Conservation (phyloP, 1,140 invertebrate species). For the Zaprionus kolodkinae region DNA sequence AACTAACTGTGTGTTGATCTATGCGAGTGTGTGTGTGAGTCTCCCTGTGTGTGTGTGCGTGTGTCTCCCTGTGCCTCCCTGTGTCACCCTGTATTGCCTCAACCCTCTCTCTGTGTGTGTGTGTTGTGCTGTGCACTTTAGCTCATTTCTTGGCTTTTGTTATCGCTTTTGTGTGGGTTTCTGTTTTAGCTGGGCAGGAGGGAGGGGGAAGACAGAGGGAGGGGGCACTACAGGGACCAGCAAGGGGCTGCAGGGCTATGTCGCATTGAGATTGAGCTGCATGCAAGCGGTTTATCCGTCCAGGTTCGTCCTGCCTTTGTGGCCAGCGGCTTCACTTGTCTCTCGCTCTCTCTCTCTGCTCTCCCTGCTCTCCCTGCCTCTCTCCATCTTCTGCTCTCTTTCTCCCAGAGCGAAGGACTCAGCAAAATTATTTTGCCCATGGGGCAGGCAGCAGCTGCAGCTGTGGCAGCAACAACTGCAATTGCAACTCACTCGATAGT, state of each 20-base stretch:
- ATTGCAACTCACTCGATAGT: slow-evolving; percentile 53
- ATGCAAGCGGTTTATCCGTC: not conserved
- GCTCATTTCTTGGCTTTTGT: slow-evolving; percentile 83
- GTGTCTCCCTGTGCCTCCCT: slow-evolving; percentile 1
- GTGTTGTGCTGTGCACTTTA: slow-evolving; percentile 63
- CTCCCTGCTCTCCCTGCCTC: not conserved
- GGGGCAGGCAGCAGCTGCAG: slow-evolving; percentile 35
- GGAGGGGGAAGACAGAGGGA: not conserved
- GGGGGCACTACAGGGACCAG: not conserved
- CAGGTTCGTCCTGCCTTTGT: slow-evolving; percentile 6
- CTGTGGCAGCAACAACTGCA: slow-evolving; percentile 12
- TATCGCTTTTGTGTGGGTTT: slow-evolving; percentile 79
- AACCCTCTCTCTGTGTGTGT: slow-evolving; percentile 17
- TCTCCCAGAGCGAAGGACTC: slow-evolving; percentile 41
- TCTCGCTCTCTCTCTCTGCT: not conserved
- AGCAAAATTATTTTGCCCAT: slow-evolving; percentile 45
- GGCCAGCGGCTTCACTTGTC: slow-evolving; percentile 33
- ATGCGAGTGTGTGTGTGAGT: slow-evolving; percentile 25
- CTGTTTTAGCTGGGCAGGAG: not conserved
- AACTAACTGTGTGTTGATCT: slow-evolving; percentile 40
- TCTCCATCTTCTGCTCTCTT: not conserved
- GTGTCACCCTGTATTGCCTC: slow-evolving; percentile 2
- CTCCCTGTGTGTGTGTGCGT: slow-evolving; percentile 7
- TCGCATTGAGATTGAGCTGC: slow-evolving; percentile 7
- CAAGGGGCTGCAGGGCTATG: not conserved